Base-by-base conservation (phyloP, 2,797 vertebrate genomes). In the Leptoclinus maculatus region DNA sequence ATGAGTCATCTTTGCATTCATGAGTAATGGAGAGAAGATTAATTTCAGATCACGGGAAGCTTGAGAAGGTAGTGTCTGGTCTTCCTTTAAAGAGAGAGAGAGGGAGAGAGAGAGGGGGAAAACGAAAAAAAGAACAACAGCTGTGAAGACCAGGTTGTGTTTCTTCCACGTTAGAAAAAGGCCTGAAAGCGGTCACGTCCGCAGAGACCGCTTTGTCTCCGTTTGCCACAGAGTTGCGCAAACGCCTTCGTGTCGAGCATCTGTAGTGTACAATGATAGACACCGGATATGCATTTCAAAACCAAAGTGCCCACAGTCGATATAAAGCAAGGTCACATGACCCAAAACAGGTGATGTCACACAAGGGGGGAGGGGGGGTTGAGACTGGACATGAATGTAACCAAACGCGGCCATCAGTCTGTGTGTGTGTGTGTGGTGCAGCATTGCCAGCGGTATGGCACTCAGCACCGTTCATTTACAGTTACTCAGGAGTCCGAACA, bases 201-300 rank as follows among this genome's bases (percentile, higher is more conserved):
- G 65, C 65, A 74, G 84, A 83, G 65, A 74, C 4, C 1, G 70
- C 32, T 68, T 73, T 32, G 39, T 74, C 80, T 84, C 82, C 2
- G 49, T 56, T 71, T 71, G 76, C 79, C 79, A 86, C 84, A 17
- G 19, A 51, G 86, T 77, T 75, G 78, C 76, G 63, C 81, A 41
- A 41, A 72, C 74, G 59, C 80, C 83, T 84, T 76, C 32, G 77
- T 41, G 86, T 83, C 47, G 89, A 82, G 83, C 85, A 76, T 87
- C 77, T 93, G 93, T 94, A 93, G 93, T 93, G 92, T 92, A 90
- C 83, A 87, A 78, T 83, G 63, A 85, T 32, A 78, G 89, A 92
- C 87, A 88, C 86, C 38, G 85, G 90, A 92, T 93, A 92, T 90
- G 90, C 84, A 75, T 85, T 85, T 90, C 74, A 73, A 89, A 91